phyloP scores from a whole-genome alignment of 1,140 invertebrate genomes.

The Ostrea edulis region DNA sequence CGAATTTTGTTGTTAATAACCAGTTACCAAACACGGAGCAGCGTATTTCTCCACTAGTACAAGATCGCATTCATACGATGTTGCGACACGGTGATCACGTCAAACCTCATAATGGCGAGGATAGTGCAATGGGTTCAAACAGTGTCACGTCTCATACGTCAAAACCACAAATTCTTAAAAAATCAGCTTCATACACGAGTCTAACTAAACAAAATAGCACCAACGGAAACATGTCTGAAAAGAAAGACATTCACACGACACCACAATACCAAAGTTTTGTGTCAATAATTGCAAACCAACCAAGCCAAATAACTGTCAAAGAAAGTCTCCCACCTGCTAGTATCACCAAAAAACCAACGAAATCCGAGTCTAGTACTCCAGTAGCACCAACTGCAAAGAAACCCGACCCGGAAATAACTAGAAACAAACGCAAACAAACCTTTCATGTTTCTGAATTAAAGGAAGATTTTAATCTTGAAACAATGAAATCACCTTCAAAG shows the following conservation, averaged over 20 bases:
- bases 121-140: not conserved
- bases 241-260: not conserved
- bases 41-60: not conserved
- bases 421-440: constrained; percentile 1
- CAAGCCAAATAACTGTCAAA: not conserved
- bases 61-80: constrained; percentile 7
- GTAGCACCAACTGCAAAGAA: not conserved
- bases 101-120: not conserved
- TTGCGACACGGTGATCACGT: not conserved
- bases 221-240: not conserved
- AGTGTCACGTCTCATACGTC: not conserved
- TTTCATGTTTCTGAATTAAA: not conserved
- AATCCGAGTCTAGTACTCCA: not conserved
- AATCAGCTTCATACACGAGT: not conserved
- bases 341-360: not conserved
- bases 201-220: not conserved
- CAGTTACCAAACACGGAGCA: not conserved
- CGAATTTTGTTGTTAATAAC: not conserved
- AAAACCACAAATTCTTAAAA: constrained; percentile 10
- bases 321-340: not conserved
- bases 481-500: not conserved
- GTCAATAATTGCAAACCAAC: not conserved
- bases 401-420: not conserved
- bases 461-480: not conserved
- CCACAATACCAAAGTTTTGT: not conserved